Percentiles rank a stretch among this genome's conserved stretches.
Conservation (phyloP, 2,113 vertebrate genomes). For the human (Homo sapiens) region GRCh38 chr1:61646501-61647000, state of each 20-base stretch:
- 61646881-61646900: background rate
- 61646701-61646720: background rate
- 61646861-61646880: background rate
- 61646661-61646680: background rate
- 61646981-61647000: background rate
- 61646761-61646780: background rate
- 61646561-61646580: conserved; percentile 48
- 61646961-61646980: background rate
- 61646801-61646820: background rate
- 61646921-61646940: background rate
- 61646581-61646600: conserved; percentile 10
- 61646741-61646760: background rate
- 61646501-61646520: conserved; percentile 46
- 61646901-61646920: background rate
- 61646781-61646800: background rate
- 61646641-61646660: background rate
- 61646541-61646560: conserved; percentile 46
- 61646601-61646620: background rate
- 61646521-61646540: conserved; percentile 28
- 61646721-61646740: background rate
- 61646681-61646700: background rate
- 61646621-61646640: background rate
- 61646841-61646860: background rate
- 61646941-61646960: background rate
- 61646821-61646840: background rate